These are phyloP conservation scores for Tetranychus piercei DNA, from an alignment of 2,888 invertebrate species.

Conservation along the genomic window DNA sequence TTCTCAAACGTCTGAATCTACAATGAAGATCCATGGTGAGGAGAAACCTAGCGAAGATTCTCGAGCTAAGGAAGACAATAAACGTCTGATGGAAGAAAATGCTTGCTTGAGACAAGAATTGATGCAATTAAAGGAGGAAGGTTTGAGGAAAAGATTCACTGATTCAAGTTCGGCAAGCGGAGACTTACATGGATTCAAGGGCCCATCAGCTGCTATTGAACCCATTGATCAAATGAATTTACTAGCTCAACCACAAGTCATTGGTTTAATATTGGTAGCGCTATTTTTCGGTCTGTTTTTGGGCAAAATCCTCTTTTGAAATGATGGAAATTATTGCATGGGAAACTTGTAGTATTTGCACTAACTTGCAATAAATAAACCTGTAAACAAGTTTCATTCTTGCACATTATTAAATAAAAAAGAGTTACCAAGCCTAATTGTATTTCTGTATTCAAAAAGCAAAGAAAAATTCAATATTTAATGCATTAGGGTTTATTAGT, in stretches of 20 bases:
- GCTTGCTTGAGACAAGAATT: conserved; percentile 64
- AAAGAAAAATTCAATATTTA: too few species aligned
- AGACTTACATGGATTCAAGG: not conserved
- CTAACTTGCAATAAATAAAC: too few species aligned
- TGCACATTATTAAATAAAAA: too few species aligned
- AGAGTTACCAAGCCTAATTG: too few species aligned
- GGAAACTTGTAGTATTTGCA: not conserved
- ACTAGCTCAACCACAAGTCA: conserved; percentile 15
- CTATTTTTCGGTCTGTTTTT: conserved; percentile 54
- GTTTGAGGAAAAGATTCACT: conserved; percentile 19
- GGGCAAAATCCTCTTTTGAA: conserved; percentile 56
- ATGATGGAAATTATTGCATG: not conserved
- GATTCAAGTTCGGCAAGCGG: not conserved
- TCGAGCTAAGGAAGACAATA: not conserved
- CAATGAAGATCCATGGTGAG: not conserved
- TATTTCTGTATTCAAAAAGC: too few species aligned
- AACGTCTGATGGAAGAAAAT: conserved; percentile 49
- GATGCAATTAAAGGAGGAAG: conserved; percentile 50
- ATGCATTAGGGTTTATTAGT: too few species aligned
- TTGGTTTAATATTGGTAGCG: conserved; percentile 48
- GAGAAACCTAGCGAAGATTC: not conserved
- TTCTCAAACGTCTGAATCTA: not conserved
- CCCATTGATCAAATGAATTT: not conserved
- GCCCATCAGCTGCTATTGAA: conserved; percentile 8
- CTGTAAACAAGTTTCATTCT: too few species aligned